A percentile compares a stretch with the other conserved stretches of the same genome.
Conservation (phyloP, 2,113 vertebrate species). For the Tringa solitaria region DNA sequence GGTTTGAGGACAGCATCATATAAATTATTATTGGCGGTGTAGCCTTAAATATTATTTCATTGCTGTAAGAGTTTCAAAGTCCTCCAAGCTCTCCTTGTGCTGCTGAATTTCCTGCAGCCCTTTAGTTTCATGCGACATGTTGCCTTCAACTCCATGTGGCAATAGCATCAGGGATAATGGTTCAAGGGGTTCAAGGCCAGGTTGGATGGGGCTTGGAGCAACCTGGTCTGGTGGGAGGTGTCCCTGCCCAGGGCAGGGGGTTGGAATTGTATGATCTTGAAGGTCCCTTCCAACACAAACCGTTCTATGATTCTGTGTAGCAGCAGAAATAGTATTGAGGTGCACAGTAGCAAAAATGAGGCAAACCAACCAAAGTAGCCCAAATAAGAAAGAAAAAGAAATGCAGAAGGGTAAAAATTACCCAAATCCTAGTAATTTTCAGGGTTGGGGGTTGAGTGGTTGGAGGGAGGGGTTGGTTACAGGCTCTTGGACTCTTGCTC, state of each 20-base stretch:
- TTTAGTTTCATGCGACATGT: fast-evolving
- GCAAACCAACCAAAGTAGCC: neutral
- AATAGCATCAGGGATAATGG: too few relatives aligned
- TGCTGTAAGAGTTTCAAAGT: neutral
- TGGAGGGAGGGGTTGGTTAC: neutral
- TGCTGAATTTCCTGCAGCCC: neutral
- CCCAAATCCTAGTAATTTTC: neutral
- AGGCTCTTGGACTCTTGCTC: neutral
- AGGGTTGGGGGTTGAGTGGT: neutral
- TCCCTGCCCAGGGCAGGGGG: too few relatives aligned
- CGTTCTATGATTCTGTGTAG: too few relatives aligned
- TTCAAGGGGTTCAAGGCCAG: too few relatives aligned
- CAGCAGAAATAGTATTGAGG: neutral
- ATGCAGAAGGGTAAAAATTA: neutral
- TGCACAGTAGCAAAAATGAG: neutral
- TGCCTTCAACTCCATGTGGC: neutral
- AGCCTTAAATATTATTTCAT: neutral
- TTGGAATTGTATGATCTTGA: too few relatives aligned
- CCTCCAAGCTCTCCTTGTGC: neutral
- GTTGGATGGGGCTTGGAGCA: too few relatives aligned
- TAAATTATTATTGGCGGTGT: neutral
- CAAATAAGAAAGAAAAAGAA: neutral
- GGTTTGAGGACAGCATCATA: neutral
- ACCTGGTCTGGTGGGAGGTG: too few relatives aligned
- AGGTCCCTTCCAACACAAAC: too few relatives aligned